Base-by-base conservation (phyloP, 2,797 vertebrate genomes). In the Danio choprae region DNA sequence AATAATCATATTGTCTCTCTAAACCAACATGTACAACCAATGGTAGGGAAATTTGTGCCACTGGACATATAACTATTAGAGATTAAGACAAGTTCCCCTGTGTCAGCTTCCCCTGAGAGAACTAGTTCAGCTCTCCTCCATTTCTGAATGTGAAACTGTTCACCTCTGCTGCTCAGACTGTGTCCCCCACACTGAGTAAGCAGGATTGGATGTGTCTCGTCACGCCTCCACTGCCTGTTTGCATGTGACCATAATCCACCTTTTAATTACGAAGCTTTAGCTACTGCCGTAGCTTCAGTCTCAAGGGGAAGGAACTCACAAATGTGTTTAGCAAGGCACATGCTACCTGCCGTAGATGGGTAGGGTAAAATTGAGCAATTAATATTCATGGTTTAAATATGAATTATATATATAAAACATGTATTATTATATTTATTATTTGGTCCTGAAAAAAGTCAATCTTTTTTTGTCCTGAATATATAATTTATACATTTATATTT, bases 191-290 rank as follows among this genome's bases (percentile, higher is more conserved):
- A 58, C 63, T 68, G 41, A 68, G 50, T 63, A 13, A 38, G 46
- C 46, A 63, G 48, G 63, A 84, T 78, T 70, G 74, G 79, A 84
- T 80, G 38, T 68, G 84, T 86, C 84, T 78, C 64, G 81, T 88
- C 85, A 84, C 86, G 81, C 81, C 84, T 83, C 65, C 79, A 89
- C 84, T 85, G 85, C 86, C 81, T 82, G 81, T 87, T 84, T 83
- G 81, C 86, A 79, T 88, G 83, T 89, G 89, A 90, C 88, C 87
- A 78, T 85, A 69, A 87, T 86, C 87, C 86, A 87, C 84, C 70
- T 86, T 91, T 90, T 92, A 92, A 93, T 93, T 92, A 92, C 88
- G 88, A 87, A 85, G 81, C 88, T 91, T 90, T 90, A 89, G 91
- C 92, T 91, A 90, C 89, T 86, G 85, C 81, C 82, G 90, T 92